These are phyloP conservation scores for Ormyrus pomaceus DNA, from an alignment of 2,888 invertebrate genomes.

Conservation along the genomic window DNA sequence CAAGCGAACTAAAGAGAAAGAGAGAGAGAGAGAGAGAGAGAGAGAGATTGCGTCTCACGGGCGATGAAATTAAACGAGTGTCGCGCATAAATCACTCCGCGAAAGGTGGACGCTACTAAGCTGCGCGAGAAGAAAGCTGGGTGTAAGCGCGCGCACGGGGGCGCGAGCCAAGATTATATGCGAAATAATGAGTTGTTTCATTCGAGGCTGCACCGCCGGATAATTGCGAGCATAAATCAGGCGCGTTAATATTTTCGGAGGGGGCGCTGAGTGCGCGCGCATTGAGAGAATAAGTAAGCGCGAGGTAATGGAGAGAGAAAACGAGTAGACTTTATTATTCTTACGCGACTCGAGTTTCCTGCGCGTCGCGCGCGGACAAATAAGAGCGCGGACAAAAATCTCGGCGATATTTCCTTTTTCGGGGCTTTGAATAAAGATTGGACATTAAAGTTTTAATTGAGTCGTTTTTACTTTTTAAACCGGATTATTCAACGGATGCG, in stretches of 20 bases:
- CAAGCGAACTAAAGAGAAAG: not conserved
- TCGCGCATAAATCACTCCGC: constrained; percentile 53
- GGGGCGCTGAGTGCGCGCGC: constrained; percentile 66
- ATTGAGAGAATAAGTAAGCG: constrained; percentile 53
- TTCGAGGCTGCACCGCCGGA: constrained; percentile 62
- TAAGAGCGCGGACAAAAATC: not conserved
- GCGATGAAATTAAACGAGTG: constrained; percentile 62
- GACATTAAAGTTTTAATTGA: not conserved
- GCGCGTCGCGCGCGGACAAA: not conserved
- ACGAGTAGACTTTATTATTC: constrained; percentile 22
- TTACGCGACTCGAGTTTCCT: no score
- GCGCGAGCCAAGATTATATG: constrained; percentile 36
- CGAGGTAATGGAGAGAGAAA: constrained; percentile 43
- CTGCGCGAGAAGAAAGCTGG: constrained; percentile 25
- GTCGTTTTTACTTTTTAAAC: no score
- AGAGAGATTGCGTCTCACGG: constrained; percentile 13
- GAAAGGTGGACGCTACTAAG: constrained; percentile 45
- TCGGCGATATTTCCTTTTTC: not conserved
- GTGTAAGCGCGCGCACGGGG: not conserved
- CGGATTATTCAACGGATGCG: no score
- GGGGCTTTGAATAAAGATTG: not conserved
- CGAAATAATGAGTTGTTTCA: constrained; percentile 59
- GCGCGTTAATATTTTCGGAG: constrained; percentile 73
- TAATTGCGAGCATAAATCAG: constrained; percentile 76
- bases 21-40: not conserved